Conservation (phyloP, 2,113 vertebrate genomes). For the Leptosomus discolor region DNA sequence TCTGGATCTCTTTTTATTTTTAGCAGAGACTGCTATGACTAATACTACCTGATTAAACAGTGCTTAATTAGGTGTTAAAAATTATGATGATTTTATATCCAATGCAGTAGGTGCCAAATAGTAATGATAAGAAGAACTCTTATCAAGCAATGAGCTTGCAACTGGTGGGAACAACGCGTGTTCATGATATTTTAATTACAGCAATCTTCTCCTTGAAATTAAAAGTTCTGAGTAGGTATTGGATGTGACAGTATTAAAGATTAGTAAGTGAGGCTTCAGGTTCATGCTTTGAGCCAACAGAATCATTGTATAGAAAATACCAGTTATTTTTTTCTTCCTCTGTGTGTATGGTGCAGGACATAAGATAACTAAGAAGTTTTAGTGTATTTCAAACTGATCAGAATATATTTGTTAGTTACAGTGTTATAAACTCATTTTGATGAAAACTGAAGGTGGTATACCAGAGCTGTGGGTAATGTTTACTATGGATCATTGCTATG, state of each 20-base stretch:
- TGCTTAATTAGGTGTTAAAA: slow-evolving; percentile 40
- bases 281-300: background rate
- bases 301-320: background rate
- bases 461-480: background rate
- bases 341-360: background rate
- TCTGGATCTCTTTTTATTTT: background rate
- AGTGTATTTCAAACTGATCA: background rate
- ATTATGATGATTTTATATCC: background rate
- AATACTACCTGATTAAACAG: slow-evolving; percentile 24
- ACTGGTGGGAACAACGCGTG: background rate
- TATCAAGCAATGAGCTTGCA: background rate
- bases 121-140: background rate
- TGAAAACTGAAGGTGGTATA: background rate
- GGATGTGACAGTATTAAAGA: background rate
- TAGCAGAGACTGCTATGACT: background rate
- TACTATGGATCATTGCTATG: background rate
- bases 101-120: background rate
- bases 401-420: background rate
- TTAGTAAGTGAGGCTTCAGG: background rate
- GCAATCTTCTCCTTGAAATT: background rate
- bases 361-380: background rate
- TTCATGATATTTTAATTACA: background rate
- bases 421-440: background rate
- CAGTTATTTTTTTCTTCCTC: accelerated
- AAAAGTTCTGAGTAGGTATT: background rate